phyloP scores from a whole-genome alignment of 2,888 invertebrate species.

The Alloplasta piceator region DNA sequence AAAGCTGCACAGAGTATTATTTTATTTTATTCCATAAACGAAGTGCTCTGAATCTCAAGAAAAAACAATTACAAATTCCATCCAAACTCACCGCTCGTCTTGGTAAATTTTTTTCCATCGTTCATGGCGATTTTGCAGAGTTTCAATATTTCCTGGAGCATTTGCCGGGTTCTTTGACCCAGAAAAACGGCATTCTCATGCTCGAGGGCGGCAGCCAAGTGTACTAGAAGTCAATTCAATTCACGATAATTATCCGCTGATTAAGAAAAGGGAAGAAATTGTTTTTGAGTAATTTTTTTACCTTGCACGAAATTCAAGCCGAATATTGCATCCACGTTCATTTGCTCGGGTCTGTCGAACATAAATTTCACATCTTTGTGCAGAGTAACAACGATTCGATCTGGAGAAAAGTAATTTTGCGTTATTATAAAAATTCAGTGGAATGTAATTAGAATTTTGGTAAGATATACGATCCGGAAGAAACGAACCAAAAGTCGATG shows the following conservation, averaged over 20 bases:
- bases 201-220: conserved; percentile 42
- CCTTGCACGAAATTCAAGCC: conserved; percentile 81
- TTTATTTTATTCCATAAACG: too few species aligned
- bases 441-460: background rate
- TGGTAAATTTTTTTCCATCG: conserved; percentile 35
- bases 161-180: conserved; percentile 21
- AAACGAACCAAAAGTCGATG: conserved; percentile 44
- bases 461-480: conserved; percentile 59
- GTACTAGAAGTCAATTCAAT: conserved; percentile 34
- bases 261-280: background rate
- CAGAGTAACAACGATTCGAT: conserved; percentile 64
- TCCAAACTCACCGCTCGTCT: conserved; percentile 46
- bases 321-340: conserved; percentile 81
- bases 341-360: conserved; percentile 74
- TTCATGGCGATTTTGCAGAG: conserved; percentile 41
- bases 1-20: conserved; percentile 52
- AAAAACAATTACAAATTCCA: background rate
- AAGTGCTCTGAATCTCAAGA: background rate
- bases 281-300: conserved; percentile 64
- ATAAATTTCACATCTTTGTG: conserved; percentile 77
- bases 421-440: background rate
- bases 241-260: background rate
- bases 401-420: conserved; percentile 8
- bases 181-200: conserved; percentile 45
- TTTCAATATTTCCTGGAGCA: conserved; percentile 55